Evolutionary conservation across 2,797 vertebrate species (phyloP).

Genomic region (Helostoma temminkii): DNA sequence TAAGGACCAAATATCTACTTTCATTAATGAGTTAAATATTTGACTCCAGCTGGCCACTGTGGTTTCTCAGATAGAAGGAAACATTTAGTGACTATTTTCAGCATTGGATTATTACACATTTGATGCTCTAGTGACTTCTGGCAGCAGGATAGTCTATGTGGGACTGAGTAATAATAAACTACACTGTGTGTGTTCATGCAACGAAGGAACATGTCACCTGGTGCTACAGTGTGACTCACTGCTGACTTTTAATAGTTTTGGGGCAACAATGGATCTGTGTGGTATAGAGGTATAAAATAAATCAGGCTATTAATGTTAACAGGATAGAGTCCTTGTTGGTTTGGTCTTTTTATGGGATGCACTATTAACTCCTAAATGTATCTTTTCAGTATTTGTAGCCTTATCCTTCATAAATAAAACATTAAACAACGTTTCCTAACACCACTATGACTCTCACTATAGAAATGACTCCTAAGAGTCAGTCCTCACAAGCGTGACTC

Average conservation of each 20-base stretch:
- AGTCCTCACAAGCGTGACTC: conserved; percentile 14
- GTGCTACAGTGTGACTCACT: background rate
- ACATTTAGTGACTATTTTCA: background rate
- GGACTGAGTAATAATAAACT: too few species aligned
- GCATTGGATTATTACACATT: background rate
- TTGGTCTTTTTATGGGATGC: background rate
- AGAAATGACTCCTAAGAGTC: background rate
- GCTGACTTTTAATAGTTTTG: background rate
- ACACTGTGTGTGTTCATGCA: background rate
- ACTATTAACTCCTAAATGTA: background rate
- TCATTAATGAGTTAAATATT: background rate
- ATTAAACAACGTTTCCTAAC: background rate
- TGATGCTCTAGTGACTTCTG: background rate
- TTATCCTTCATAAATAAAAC: background rate
- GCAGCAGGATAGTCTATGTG: background rate
- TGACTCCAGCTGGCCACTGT: background rate
- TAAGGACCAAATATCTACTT: background rate
- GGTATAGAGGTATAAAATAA: background rate
- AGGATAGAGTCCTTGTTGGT: background rate
- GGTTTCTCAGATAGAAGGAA: background rate
- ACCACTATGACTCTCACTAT: background rate
- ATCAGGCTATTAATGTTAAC: background rate
- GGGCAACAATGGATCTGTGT: background rate
- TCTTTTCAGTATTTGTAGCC: background rate
- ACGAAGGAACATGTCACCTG: background rate